phyloP scores from a whole-genome alignment of 2,113 vertebrate species.

The Muntiacus reevesi region DNA sequence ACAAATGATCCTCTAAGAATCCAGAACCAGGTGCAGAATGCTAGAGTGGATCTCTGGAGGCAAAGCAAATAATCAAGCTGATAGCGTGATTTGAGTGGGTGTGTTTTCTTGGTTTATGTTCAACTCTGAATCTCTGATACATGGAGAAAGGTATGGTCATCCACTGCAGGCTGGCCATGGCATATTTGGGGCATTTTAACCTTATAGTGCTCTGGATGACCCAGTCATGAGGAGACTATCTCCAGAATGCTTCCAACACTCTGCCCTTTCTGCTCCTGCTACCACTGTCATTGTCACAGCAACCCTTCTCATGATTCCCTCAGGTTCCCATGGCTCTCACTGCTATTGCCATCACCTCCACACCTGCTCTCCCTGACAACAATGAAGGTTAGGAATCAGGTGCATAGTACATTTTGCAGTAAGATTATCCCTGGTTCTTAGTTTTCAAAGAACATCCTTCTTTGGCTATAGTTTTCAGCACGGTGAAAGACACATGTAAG shows the following conservation, averaged over 20 bases:
- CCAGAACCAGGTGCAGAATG: background rate
- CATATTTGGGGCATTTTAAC: background rate
- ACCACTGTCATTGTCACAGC: accelerated
- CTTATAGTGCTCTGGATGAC: background rate
- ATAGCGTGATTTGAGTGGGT: background rate
- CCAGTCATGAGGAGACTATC: too few species aligned
- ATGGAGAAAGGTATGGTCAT: accelerated
- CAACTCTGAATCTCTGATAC: background rate
- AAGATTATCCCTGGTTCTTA: background rate
- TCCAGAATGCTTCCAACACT: accelerated
- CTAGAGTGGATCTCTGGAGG: background rate
- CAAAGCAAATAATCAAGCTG: background rate
- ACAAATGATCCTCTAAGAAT: background rate
- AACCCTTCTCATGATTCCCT: background rate
- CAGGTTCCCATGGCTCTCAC: background rate
- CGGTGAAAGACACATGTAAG: background rate
- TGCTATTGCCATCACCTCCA: accelerated
- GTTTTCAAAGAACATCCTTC: accelerated
- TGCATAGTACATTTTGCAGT: background rate
- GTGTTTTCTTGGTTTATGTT: background rate
- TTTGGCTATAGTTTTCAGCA: background rate
- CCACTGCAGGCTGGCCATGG: background rate
- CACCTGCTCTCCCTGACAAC: background rate
- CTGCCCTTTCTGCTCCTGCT: background rate
- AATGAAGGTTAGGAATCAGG: accelerated